Percentiles rank a stretch among this genome's conserved stretches.
phyloP scores from a whole-genome alignment of 2,113 vertebrate genomes.

The Coptodon bakossiorum region DNA sequence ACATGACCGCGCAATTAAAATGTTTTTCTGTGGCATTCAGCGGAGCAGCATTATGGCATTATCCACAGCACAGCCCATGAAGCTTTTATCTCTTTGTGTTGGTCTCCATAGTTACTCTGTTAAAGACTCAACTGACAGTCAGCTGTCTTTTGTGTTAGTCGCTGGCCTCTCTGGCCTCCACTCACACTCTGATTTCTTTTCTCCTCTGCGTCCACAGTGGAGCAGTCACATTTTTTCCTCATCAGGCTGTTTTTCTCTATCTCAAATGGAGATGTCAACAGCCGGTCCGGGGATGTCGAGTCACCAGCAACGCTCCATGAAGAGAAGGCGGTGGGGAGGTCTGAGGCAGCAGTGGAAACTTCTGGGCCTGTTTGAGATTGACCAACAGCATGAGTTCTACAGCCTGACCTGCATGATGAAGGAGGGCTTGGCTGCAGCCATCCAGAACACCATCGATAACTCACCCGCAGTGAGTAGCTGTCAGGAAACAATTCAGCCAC shows the following conservation, averaged over 20 bases:
- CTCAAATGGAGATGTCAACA: slow-evolving; percentile 41
- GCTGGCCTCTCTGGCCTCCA: slow-evolving; percentile 1
- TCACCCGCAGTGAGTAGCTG: slow-evolving; percentile 68
- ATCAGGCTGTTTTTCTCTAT: not conserved
- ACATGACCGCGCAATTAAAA: not conserved
- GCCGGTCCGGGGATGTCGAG: not conserved
- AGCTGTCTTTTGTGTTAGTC: slow-evolving; percentile 27
- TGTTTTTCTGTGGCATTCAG: not conserved
- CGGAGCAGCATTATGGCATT: not conserved
- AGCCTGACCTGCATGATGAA: slow-evolving; percentile 80
- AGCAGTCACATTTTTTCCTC: not conserved
- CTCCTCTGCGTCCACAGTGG: not conserved
- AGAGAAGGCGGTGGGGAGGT: slow-evolving; percentile 65
- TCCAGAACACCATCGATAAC: slow-evolving; percentile 68
- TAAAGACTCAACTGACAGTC: slow-evolving; percentile 4
- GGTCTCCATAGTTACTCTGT: slow-evolving; percentile 38
- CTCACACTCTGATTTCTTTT: slow-evolving; percentile 8
- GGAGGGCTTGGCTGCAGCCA: slow-evolving; percentile 75
- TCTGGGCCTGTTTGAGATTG: slow-evolving; percentile 85
- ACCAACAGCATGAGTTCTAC: slow-evolving; percentile 78
- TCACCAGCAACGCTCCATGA: not conserved
- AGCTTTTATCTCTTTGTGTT: slow-evolving; percentile 26
- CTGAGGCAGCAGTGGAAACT: slow-evolving; percentile 77
- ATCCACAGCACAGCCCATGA: not conserved
- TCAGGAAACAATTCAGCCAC: not conserved